Evolutionary conservation across 1,140 invertebrate genomes (phyloP).

Genomic region (Cotesia chilonis): DNA sequence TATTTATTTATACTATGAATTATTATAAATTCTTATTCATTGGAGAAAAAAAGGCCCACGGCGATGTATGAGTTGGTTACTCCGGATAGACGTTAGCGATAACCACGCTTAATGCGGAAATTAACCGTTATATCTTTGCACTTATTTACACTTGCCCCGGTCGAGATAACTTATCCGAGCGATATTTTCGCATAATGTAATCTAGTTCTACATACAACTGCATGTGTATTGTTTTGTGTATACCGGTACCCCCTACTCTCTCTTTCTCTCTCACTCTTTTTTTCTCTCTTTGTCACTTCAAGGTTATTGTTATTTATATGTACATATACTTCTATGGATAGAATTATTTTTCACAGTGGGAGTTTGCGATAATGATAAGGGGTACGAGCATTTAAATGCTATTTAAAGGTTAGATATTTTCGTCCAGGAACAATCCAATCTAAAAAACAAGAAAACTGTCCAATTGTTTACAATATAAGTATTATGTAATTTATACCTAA

Average conservation of each 20-base stretch:
- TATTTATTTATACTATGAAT: background rate
- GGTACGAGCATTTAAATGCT: background rate
- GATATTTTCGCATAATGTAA: slow-evolving; percentile 28
- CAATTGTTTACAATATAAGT: no score
- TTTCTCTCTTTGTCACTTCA: slow-evolving; percentile 8
- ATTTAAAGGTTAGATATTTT: background rate
- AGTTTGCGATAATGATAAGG: background rate
- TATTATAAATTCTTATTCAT: background rate
- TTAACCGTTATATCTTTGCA: slow-evolving; percentile 66
- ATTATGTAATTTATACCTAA: no score
- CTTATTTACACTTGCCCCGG: slow-evolving; percentile 58
- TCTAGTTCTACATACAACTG: slow-evolving; percentile 4
- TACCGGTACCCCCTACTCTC: no score
- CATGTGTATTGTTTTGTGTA: background rate
- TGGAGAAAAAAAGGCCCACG: slow-evolving; percentile 44
- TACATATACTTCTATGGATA: no score
- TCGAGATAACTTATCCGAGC: slow-evolving; percentile 41
- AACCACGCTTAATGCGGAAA: slow-evolving; percentile 63
- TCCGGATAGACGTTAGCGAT: slow-evolving; percentile 61
- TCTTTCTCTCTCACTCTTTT: no score
- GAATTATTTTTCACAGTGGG: background rate
- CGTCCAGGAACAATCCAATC: no score
- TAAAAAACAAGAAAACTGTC: no score
- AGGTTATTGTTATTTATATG: background rate
- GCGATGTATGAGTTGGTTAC: slow-evolving; percentile 46